Evolutionary conservation across 2,797 vertebrate species (phyloP).

Genomic region (Dipus sagitta): DNA sequence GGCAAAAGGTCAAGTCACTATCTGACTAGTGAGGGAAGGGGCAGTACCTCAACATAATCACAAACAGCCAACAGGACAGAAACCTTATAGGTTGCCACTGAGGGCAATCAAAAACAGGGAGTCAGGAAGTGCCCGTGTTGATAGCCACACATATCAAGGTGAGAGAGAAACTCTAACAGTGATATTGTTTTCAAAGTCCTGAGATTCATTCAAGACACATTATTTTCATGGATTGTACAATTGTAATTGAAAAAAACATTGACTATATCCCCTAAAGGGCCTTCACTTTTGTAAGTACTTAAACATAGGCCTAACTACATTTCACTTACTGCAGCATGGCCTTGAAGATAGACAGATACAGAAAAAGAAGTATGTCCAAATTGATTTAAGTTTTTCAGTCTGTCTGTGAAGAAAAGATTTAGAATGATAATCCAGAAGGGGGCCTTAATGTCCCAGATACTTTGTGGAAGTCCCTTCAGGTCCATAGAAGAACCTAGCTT

Average conservation of each 20-base stretch:
- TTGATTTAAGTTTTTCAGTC: not conserved
- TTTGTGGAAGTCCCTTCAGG: not conserved
- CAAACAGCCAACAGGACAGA: not conserved
- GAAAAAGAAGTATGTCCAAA: too few relatives aligned
- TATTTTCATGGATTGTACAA: too few relatives aligned
- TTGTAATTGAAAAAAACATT: too few relatives aligned
- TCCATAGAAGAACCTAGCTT: not conserved
- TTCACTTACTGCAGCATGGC: too few relatives aligned
- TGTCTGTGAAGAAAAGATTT: not conserved
- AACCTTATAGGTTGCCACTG: not conserved
- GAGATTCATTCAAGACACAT: too few relatives aligned
- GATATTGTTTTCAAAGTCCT: not conserved
- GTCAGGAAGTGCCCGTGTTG: too few relatives aligned
- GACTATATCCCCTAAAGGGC: not conserved
- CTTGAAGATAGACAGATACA: too few relatives aligned
- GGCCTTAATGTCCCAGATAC: not conserved
- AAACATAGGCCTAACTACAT: too few relatives aligned
- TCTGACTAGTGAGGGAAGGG: rapidly evolving
- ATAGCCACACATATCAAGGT: not conserved
- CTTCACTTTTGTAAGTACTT: too few relatives aligned
- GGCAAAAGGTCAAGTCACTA: not conserved
- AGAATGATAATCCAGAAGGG: not conserved
- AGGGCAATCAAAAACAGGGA: not conserved
- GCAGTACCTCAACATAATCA: not conserved
- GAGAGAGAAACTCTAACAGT: not conserved